Conservation (phyloP, 2,888 invertebrate genomes). For the Mycalesis mineus region DNA sequence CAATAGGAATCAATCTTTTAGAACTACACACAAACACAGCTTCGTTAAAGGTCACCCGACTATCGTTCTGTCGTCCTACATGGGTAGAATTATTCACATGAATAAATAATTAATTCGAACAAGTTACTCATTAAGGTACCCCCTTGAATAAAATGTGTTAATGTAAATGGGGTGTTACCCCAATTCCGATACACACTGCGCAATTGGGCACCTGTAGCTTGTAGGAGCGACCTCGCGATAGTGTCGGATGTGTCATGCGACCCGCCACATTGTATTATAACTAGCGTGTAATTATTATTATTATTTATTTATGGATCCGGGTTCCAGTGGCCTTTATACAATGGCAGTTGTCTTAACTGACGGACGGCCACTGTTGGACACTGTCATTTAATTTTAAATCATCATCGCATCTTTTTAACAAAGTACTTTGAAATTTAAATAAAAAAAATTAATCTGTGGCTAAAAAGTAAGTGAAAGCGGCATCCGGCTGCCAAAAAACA, state of each 20-base stretch:
- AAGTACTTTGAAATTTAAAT: too few relatives aligned
- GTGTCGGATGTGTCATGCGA: conserved; percentile 37
- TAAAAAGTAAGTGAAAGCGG: too few relatives aligned
- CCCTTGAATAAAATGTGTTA: conserved; percentile 31
- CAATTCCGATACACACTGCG: conserved; percentile 45
- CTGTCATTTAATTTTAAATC: too few relatives aligned
- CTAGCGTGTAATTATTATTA: conserved; percentile 26
- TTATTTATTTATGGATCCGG: conserved; percentile 49
- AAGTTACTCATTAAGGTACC: conserved; percentile 35
- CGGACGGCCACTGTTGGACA: not conserved
- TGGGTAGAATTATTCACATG: conserved; percentile 12
- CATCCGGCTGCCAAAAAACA: too few relatives aligned
- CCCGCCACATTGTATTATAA: conserved; percentile 37
- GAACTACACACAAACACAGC: too few relatives aligned
- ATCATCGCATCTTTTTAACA: too few relatives aligned
- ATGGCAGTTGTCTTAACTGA: conserved; percentile 18
- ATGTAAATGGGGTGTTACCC: conserved; percentile 34
- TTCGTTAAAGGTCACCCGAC: too few relatives aligned
- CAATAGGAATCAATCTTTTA: too few relatives aligned
- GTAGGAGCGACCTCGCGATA: conserved; percentile 42
- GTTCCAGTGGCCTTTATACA: conserved; percentile 48
- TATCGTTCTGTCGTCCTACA: not conserved
- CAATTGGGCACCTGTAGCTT: conserved; percentile 53
- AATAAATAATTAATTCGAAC: conserved; percentile 22
- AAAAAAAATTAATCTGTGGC: too few relatives aligned